Conservation (phyloP, 1,140 invertebrate species). For the Rhyzopertha dominica region DNA sequence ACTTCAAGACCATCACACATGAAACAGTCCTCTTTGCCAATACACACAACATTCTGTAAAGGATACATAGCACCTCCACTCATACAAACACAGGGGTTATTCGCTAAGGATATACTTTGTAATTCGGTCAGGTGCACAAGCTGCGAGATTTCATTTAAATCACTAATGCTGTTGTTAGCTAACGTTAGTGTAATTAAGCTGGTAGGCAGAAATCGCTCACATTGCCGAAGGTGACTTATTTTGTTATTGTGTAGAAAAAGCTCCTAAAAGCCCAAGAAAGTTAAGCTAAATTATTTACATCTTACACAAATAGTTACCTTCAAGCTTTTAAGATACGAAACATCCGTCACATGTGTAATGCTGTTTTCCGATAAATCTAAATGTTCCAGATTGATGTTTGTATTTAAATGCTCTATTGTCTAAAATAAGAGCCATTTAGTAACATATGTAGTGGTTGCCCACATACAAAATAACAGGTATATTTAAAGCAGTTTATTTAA, state of each 20-base stretch:
- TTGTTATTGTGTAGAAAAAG: slow-evolving; percentile 82
- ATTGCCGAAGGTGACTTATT: slow-evolving; percentile 72
- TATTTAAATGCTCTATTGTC: slow-evolving; percentile 80
- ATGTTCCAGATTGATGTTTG: slow-evolving; percentile 72
- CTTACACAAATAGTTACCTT: slow-evolving; percentile 56
- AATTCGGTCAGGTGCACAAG: slow-evolving; percentile 69
- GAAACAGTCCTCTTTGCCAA: slow-evolving; percentile 5
- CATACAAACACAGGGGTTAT: slow-evolving; percentile 79
- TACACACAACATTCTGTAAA: too few species aligned
- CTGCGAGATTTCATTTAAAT: slow-evolving; percentile 83
- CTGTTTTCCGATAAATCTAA: slow-evolving; percentile 86
- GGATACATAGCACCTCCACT: slow-evolving; percentile 66
- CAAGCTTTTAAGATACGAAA: slow-evolving; percentile 73
- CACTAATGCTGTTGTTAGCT: slow-evolving; percentile 77
- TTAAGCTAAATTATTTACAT: slow-evolving; percentile 1
- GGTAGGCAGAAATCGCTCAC: slow-evolving; percentile 74
- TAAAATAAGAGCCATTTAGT: slow-evolving; percentile 54
- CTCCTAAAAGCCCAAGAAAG: slow-evolving; percentile 60
- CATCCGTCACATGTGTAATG: slow-evolving; percentile 76
- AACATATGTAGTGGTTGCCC: too few species aligned
- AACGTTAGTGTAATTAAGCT: slow-evolving; percentile 72
- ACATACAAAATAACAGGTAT: too few species aligned
- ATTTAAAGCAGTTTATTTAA: too few species aligned
- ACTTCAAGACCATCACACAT: too few species aligned
- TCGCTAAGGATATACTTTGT: slow-evolving; percentile 74